Percentiles rank a stretch among this genome's conserved stretches.
Conservation (phyloP, 2,888 invertebrate genomes). For the Andricus curvator region DNA sequence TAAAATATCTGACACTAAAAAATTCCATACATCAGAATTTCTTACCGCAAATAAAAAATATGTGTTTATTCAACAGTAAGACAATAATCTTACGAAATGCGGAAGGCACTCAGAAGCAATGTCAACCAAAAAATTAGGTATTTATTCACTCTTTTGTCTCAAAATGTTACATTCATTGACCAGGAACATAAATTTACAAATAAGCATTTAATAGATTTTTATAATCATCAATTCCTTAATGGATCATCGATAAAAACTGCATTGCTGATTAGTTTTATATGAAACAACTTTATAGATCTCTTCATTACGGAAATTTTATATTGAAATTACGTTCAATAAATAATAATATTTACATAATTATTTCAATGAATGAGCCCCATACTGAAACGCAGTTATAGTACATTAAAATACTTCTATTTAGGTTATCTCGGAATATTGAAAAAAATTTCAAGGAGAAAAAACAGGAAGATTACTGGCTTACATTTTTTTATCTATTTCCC, state of each 20-base stretch:
- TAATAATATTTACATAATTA: background rate
- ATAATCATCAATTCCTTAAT: no score
- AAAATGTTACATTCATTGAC: background rate
- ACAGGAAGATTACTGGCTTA: no score
- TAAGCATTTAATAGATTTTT: background rate
- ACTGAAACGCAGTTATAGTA: no score
- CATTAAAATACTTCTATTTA: no score
- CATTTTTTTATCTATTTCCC: no score
- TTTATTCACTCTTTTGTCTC: background rate
- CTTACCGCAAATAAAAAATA: no score
- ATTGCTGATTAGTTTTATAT: background rate
- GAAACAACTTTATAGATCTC: background rate
- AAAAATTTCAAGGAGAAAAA: no score
- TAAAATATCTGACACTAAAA: no score
- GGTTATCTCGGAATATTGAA: no score
- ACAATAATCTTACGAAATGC: background rate
- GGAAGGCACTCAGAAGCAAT: background rate
- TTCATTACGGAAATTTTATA: conserved; percentile 6
- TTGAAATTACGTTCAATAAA: background rate
- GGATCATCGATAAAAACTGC: background rate
- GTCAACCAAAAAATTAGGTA: background rate
- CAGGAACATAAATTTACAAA: background rate
- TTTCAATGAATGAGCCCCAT: no score
- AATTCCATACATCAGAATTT: no score
- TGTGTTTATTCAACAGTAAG: background rate